Base-by-base conservation (phyloP, 2,113 vertebrate genomes). In the Poecilia latipinna region DNA sequence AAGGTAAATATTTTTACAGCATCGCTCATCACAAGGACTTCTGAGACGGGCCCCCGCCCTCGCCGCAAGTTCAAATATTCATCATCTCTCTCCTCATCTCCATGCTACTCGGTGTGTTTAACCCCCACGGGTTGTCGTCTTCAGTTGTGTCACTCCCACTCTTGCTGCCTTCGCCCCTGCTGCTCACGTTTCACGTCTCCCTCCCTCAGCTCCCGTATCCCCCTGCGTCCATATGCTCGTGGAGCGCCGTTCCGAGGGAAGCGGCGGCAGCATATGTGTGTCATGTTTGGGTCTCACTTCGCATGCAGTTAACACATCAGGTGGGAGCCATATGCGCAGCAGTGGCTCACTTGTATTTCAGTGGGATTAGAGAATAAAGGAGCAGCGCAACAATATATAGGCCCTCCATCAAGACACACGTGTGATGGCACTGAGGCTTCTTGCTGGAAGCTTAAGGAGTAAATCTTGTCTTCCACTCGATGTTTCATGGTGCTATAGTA, bases 1-100 rank as follows among this genome's bases (percentile, higher is more conserved):
- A 86, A 86, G 83, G 88, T 92, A 88, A 93, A 92, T 91, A 89
- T 91, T 92, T 91, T 87, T 87, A 90, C 89, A 85, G 81, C 77
- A 44, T 76, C 77, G 61, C 72, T 90, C 85, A 87, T 77, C 82
- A 80, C 75, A 83, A 81, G 73, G 78, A 78, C 89, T 86, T 87
- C 74, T 85, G 83, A 82, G 84, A 81, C 11, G 17, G 24, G 62
- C 24, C 26, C 57, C 61, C 28, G 67, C 74, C 51, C n/a, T 65
- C 48, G 62, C 57, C 28, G 6, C 70, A 8, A 71, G 84, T 87
- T 92, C 67, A 89, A 91, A 92, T 75, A 92, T 91, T 90, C 83
- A 92, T 88, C 82, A 22, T 73, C 74, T 66, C 70, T 67, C 81
- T 71, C 72, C 37, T 68, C 66, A 67, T 68, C 68, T 63, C 84